A percentile compares a stretch with the other conserved stretches of the same genome.
phyloP scores from a whole-genome alignment of 2,113 vertebrate genomes.

The Enhydra lutris region DNA sequence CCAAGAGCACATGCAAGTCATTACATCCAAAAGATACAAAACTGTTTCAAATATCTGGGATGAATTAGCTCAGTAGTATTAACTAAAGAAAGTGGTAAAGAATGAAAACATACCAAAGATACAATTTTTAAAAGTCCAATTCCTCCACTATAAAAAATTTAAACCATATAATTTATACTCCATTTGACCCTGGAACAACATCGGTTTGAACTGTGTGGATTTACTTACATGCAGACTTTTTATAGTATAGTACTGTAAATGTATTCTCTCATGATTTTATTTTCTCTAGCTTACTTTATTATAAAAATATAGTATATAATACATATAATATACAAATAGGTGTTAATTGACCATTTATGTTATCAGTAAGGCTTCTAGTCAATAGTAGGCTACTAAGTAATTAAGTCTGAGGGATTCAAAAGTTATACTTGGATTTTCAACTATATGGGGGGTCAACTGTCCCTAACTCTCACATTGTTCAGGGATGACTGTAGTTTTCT shows the following conservation, averaged over 20 bases:
- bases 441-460: not conserved
- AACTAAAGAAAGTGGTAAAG: not conserved
- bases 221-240: not conserved
- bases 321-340: not conserved
- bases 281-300: not conserved
- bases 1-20: not conserved
- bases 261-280: not conserved
- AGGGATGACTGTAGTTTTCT: not conserved
- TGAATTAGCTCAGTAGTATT: not conserved
- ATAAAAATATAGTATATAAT: not conserved
- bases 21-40: not conserved
- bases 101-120: not conserved
- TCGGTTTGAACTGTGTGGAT: not conserved
- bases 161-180: not conserved
- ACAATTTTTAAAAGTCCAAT: not conserved
- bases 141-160: not conserved
- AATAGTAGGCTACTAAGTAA: not conserved
- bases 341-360: not conserved
- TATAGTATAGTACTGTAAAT: not conserved
- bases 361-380: not conserved
- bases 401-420: not conserved
- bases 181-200: not conserved
- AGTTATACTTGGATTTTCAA: not conserved
- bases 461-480: not conserved
- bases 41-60: not conserved